These are phyloP conservation scores for Haliclona indistincta DNA, from an alignment of 37 sponge, comb jelly and placozoan species.

Conservation along the genomic window DNA sequence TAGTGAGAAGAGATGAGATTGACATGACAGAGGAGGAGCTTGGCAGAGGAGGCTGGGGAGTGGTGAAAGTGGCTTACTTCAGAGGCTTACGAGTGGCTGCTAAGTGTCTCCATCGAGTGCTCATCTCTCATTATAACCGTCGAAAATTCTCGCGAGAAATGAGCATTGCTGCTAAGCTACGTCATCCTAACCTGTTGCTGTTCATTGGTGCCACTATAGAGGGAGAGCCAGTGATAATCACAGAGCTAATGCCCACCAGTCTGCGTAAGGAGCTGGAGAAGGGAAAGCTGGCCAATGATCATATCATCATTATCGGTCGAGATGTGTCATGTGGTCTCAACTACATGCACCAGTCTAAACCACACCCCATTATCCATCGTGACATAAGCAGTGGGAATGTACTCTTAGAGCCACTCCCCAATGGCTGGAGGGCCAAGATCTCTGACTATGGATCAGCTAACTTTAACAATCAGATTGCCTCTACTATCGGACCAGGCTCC, in stretches of 20 bases:
- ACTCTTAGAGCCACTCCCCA: conserved; percentile 38
- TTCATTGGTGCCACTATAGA: conserved; percentile 41
- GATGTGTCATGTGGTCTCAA: conserved; percentile 57
- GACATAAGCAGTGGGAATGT: conserved; percentile 82
- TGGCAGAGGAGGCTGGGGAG: conserved; percentile 67
- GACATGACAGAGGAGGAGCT: conserved; percentile 33
- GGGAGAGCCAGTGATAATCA: conserved; percentile 36
- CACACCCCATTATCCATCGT: conserved; percentile 76
- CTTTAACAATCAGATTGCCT: conserved; percentile 1
- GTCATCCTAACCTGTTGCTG: conserved; percentile 57
- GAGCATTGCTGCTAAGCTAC: not conserved
- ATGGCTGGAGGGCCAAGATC: conserved; percentile 66
- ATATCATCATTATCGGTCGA: conserved; percentile 19
- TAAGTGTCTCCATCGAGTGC: conserved; percentile 48
- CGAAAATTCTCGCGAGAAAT: conserved; percentile 44
- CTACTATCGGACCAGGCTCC: conserved; percentile 17
- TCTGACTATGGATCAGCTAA: conserved; percentile 77
- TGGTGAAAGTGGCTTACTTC: conserved; percentile 57
- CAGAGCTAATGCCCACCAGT: conserved; percentile 74
- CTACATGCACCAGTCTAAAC: conserved; percentile 67
- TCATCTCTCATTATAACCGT: conserved; percentile 41
- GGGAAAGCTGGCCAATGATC: conserved; percentile 8
- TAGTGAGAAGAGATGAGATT: conserved; percentile 29
- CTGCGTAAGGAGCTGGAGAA: conserved; percentile 23
- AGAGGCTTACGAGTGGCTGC: conserved; percentile 64